A percentile compares a stretch with the other conserved stretches of the same genome.
Conservation (phyloP, 2,113 vertebrate species). For the Bubo blakistoni region DNA sequence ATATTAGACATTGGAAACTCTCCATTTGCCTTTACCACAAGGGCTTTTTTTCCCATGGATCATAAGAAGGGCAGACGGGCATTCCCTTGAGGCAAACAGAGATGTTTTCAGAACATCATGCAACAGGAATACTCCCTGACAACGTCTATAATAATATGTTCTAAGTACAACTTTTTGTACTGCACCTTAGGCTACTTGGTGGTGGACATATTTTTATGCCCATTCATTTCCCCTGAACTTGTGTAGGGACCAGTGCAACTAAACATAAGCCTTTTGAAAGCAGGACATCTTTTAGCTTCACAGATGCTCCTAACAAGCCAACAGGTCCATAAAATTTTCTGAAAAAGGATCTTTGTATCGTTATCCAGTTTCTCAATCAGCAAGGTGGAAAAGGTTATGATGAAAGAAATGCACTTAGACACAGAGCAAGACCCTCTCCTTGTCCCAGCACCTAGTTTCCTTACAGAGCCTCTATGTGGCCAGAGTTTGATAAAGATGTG, state of each 20-base stretch:
- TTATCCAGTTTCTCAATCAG: slow-evolving; percentile 21
- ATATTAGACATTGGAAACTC: slow-evolving; percentile 42
- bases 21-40: slow-evolving; percentile 46
- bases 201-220: not conserved
- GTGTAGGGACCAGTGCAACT: not conserved
- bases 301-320: not conserved
- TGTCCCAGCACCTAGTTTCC: not conserved
- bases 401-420: slow-evolving; percentile 37
- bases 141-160: slow-evolving; percentile 44
- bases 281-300: not conserved
- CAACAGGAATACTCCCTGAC: slow-evolving; percentile 53
- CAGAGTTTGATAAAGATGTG: not conserved
- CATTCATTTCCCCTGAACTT: not conserved
- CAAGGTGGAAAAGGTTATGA: slow-evolving; percentile 18
- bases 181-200: slow-evolving; percentile 24
- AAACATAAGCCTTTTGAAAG: not conserved
- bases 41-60: slow-evolving; percentile 31
- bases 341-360: not conserved
- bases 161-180: slow-evolving; percentile 17
- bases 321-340: not conserved
- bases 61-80: slow-evolving; percentile 30
- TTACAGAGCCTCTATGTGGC: not conserved
- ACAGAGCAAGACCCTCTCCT: not conserved
- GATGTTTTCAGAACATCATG: slow-evolving; percentile 56
- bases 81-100: slow-evolving; percentile 51